Conservation (phyloP, 2,888 invertebrate genomes). For the Heliconius ismenius region DNA sequence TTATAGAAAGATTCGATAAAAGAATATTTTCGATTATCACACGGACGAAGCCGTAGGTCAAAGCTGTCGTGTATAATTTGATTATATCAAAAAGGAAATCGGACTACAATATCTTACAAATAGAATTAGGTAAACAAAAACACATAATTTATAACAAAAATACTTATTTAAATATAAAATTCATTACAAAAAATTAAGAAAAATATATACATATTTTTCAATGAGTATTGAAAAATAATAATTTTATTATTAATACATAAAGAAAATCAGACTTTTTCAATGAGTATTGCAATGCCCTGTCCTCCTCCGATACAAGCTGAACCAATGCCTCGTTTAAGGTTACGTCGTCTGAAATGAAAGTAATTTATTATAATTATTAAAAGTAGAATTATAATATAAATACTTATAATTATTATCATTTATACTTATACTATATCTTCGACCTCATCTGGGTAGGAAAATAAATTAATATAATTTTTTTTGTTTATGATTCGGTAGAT, state of each 20-base stretch:
- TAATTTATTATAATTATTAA: background rate
- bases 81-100: too few relatives aligned
- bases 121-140: background rate
- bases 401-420: background rate
- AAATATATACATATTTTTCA: background rate
- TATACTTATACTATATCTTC: background rate
- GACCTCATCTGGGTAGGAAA: background rate
- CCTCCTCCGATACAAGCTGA: conserved; percentile 99
- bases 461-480: too few relatives aligned
- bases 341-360: conserved; percentile 84
- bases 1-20: too few relatives aligned
- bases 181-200: background rate
- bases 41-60: too few relatives aligned
- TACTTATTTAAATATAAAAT: conserved; percentile 2
- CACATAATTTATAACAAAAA: background rate
- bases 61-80: too few relatives aligned
- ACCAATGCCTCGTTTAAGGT: conserved; percentile 93
- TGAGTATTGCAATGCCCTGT: conserved; percentile 96
- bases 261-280: conserved; percentile 86
- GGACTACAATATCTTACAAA: too few relatives aligned
- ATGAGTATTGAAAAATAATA: too few relatives aligned
- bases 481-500: too few relatives aligned
- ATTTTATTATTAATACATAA: background rate
- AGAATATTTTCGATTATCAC: too few relatives aligned
- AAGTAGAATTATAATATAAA: too few relatives aligned